Base-by-base conservation (phyloP, 1,140 invertebrate genomes). In the Caenorhabditis briggsae region DNA sequence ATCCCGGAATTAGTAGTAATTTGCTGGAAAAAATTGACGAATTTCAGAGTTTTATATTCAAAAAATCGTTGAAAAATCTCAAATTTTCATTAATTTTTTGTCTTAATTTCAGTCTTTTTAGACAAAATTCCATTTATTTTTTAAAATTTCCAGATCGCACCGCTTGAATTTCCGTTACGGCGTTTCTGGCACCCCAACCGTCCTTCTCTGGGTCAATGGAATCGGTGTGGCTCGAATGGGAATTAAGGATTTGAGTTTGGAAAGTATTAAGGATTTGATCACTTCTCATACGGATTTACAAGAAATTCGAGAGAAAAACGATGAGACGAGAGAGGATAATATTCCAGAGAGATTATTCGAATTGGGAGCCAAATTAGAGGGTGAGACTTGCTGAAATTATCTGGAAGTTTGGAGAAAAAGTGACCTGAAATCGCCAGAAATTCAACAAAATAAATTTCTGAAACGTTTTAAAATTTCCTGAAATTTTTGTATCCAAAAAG, bases 161-260 rank as follows among this genome's bases (percentile, higher is more conserved):
- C 70, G 84, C 1, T 23, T 85, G 16, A 85, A 85, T 33, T 70
- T 65, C 46, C 46, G 84, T 11, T 85, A 85, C 43, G 84, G 84
- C 16, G 65, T 85, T 0, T 64, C 84, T 7, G 84, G 64, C 1
- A 85, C 84, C 5, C 84, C 84, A 20, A 85, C 43, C 8, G 23
- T 85, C 9, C 61, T 85, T 16, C 20, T 85, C 5, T 85, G 84
- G 84, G 64, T 85, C n/a, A 85, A 78, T 41, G 65, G 84, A 33
- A 48, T 74, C 18, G 46, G 61, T 25, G 58, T 85, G 0, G 53
- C 64, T 1, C 20, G 84, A 23, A 85, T 85, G 84, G 64, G 48
- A 46, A 65, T 74, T n/a, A 70, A 65, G 46, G 18, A 70, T 16
- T 25, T 85, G 20, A 50, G 78, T 74, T 16, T 55, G 20, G 48